Evolutionary conservation across 2,797 vertebrate species (phyloP), one percentile per base, ranked within the genome.

Genomic region (Erithacus rubecula): DNA sequence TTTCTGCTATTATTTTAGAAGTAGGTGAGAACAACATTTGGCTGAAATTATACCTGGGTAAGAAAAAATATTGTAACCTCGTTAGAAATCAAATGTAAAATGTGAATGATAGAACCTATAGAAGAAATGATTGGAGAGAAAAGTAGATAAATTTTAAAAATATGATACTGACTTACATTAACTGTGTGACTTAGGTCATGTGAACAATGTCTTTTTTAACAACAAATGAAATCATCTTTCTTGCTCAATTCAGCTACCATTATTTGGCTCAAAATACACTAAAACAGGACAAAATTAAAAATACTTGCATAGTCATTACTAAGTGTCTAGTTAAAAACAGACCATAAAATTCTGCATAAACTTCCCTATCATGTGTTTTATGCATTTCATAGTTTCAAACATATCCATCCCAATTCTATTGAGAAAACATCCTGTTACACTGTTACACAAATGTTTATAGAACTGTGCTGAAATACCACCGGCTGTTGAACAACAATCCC

Each of bases 211-310:
- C 19, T 60, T 90, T 89, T 93, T 78, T 55, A 92, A 83, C 22
- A 93, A 62, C 65, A 91, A 91, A 86, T 88, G 63, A 89, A 87
- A 43, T 94, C 27, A 93, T 89, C 76, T 52, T 63, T 51, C 83
- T 86, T 79, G 56, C 67, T 76, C 36, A 59, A 72, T 55, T 90
- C 63, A 74, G 32, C 78, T 68, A 7, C 53, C 62, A 27, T 59
- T 65, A 13, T 68, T 85, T 93, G 76, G 69, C 55, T 91, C 7
- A 19, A 37, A 62, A 39, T 43, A 79, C 27, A 44, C 36, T 51
- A 69, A 89, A 90, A 53, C 18, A 87, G 39, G 7, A 59, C 37
- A 85, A 81, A 75, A 94, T 68, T 67, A 18, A 90, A 85, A 92
- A 51, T 67, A 89, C 75, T 89, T 56, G 17, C 47, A 55, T 6